phyloP scores from a whole-genome alignment of 2,888 invertebrate genomes.

The Fragum fragum region DNA sequence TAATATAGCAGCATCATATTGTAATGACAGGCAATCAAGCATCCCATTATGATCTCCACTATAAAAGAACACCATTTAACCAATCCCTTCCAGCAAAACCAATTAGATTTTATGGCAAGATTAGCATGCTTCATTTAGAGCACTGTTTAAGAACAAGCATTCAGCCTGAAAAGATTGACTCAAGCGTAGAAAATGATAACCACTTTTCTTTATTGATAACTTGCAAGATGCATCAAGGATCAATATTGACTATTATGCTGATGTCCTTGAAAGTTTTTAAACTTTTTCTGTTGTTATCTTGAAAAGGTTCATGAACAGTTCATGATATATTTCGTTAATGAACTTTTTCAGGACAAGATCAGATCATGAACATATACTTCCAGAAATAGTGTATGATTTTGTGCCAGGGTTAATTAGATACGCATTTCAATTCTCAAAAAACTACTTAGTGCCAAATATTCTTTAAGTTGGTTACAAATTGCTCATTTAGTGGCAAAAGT shows the following conservation, averaged over 20 bases:
- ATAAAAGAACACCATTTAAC: slow-evolving; percentile 17
- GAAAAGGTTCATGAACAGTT: too few species aligned
- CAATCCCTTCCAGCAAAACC: slow-evolving; percentile 15
- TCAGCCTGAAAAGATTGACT: background rate
- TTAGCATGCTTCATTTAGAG: slow-evolving; percentile 20
- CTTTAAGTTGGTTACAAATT: too few species aligned
- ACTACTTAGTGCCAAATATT: too few species aligned
- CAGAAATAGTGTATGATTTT: too few species aligned
- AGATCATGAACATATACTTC: too few species aligned
- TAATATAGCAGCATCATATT: slow-evolving; percentile 13
- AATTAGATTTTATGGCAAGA: slow-evolving; percentile 12
- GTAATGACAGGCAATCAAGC: slow-evolving; percentile 22
- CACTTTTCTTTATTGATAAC: background rate
- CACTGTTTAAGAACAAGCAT: slow-evolving; percentile 1
- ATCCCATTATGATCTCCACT: background rate
- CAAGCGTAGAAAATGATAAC: background rate
- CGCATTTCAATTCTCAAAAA: too few species aligned
- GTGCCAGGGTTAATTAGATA: too few species aligned
- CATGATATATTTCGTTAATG: too few species aligned
- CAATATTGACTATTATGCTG: too few species aligned
- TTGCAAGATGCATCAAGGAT: background rate
- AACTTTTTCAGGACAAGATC: too few species aligned
- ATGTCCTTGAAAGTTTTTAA: too few species aligned
- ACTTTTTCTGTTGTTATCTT: too few species aligned
- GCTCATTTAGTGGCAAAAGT: slow-evolving; percentile 2